A percentile compares a stretch with the other conserved stretches of the same genome.
phyloP scores from a whole-genome alignment of 1,140 invertebrate genomes.

The Conopomorpha cramerella region DNA sequence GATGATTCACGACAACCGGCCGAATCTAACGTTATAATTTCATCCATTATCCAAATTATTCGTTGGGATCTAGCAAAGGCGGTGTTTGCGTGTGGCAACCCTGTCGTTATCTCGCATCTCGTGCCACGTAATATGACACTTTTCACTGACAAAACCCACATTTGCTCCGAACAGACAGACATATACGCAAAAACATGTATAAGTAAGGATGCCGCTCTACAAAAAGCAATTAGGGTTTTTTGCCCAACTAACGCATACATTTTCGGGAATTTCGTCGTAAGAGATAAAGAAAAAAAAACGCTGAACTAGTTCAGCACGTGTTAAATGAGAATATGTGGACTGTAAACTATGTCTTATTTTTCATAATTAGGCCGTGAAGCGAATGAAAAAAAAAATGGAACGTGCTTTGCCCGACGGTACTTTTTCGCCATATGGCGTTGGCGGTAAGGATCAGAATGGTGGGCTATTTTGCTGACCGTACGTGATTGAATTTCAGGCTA shows the following conservation, averaged over 20 bases:
- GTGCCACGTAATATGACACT: slow-evolving; percentile 58
- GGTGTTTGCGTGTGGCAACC: slow-evolving; percentile 29
- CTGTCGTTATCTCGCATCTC: slow-evolving; percentile 43
- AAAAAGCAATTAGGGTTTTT: slow-evolving; percentile 60
- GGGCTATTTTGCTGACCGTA: too few relatives aligned
- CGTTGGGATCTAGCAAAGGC: neutral
- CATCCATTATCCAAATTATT: neutral
- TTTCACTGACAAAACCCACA: slow-evolving; percentile 54
- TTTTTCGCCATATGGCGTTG: too few relatives aligned
- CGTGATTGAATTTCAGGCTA: too few relatives aligned
- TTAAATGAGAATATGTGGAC: slow-evolving; percentile 33
- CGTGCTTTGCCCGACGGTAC: too few relatives aligned
- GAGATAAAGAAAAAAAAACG: slow-evolving; percentile 18
- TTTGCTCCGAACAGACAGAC: slow-evolving; percentile 33
- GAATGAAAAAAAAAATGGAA: too few relatives aligned
- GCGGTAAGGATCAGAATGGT: too few relatives aligned
- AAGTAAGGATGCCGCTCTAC: slow-evolving; percentile 16
- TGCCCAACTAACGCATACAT: slow-evolving; percentile 36
- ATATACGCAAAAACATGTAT: slow-evolving; percentile 36
- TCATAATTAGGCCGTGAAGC: slow-evolving; percentile 57
- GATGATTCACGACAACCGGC: too few relatives aligned
- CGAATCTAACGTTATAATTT: neutral
- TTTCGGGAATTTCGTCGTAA: too few relatives aligned
- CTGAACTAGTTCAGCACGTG: slow-evolving; percentile 50
- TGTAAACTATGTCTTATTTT: slow-evolving; percentile 51